A percentile compares a stretch with the other conserved stretches of the same genome.
Conservation (phyloP, 2,888 invertebrate species). For the Corythucha ciliata region DNA sequence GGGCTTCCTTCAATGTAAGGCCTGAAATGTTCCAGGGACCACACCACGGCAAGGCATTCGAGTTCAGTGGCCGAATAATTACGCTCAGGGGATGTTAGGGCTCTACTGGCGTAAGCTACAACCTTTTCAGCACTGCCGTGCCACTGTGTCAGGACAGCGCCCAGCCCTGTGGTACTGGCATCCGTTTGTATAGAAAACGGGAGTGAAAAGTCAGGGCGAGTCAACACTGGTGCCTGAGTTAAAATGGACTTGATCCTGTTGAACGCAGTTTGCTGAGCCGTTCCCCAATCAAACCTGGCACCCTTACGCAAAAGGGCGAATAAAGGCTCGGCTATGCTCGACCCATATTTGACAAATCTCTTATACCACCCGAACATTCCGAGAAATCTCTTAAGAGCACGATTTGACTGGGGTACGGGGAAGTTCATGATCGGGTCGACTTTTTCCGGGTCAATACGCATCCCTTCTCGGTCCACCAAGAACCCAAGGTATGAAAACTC, state of each 20-base stretch:
- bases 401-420: constrained; percentile 12
- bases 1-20: constrained; percentile 33
- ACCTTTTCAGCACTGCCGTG: constrained; percentile 30
- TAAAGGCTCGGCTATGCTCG: constrained; percentile 29
- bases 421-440: constrained; percentile 11
- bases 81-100: constrained; percentile 28
- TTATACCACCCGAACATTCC: constrained; percentile 30
- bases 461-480: constrained; percentile 6
- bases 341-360: constrained; percentile 33
- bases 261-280: constrained; percentile 18
- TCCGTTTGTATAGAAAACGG: constrained; percentile 27
- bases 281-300: constrained; percentile 15
- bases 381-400: constrained; percentile 14
- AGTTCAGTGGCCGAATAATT: constrained; percentile 32
- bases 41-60: constrained; percentile 34
- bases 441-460: constrained; percentile 18
- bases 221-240: constrained; percentile 22
- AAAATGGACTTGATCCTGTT: constrained; percentile 13
- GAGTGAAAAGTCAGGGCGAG: constrained; percentile 26
- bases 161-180: constrained; percentile 23
- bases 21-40: constrained; percentile 31
- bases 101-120: constrained; percentile 33
- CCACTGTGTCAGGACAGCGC: constrained; percentile 31
- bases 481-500: constrained; percentile 18
- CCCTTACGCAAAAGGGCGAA: constrained; percentile 29